Evolutionary conservation across 2,113 vertebrate genomes (phyloP), one percentile per base, ranked within the genome.

Genomic region (Callopanchax toddi): DNA sequence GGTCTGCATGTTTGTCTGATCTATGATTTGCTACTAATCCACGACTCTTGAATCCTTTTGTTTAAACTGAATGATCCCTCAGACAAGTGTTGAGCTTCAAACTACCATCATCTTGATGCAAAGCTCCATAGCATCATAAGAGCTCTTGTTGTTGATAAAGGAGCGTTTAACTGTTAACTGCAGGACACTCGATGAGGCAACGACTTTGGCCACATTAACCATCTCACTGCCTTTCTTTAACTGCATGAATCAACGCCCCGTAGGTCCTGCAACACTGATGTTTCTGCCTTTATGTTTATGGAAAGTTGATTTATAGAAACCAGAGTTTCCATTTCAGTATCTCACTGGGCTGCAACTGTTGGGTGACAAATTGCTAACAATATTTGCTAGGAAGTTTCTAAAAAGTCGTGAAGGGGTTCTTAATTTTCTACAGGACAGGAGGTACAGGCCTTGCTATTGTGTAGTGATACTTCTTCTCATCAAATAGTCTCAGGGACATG

Each of bases 51-150:
- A 53, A 62, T 54, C 13, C 17, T 15, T 54, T 23, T 67, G 48
- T n/a, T n/a, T n/a, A 29, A 50, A 49, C 43, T 60, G 60, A 72
- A 74, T 52, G 49, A 17, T 75, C 29, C 60, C 50, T 29, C 18
- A 53, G 34, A 16, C 44, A 57, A 67, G 52, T 52, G 64, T 62
- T 62, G 60, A 66, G 61, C 53, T 45, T 43, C 23, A 53, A 78
- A 36, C 45, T 21, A 49, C 74, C 49, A 65, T 80, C 18, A 74
- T 74, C 44, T 53, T 70, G 51, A 51, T 60, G 74, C 45, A 42
- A 57, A 59, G 50, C 57, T 71, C 43, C 40, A 52, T 56, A 57
- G 25, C 21, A 55, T 48, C 60, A 23, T 20, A 18, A 70, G 72
- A 80, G 64, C 71, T 8, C 29, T 9, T 32, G 1, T 32, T 32